Evolutionary conservation across 2,797 vertebrate genomes (phyloP), one percentile per base, ranked within the genome.

Genomic region (Propithecus perrieri): DNA sequence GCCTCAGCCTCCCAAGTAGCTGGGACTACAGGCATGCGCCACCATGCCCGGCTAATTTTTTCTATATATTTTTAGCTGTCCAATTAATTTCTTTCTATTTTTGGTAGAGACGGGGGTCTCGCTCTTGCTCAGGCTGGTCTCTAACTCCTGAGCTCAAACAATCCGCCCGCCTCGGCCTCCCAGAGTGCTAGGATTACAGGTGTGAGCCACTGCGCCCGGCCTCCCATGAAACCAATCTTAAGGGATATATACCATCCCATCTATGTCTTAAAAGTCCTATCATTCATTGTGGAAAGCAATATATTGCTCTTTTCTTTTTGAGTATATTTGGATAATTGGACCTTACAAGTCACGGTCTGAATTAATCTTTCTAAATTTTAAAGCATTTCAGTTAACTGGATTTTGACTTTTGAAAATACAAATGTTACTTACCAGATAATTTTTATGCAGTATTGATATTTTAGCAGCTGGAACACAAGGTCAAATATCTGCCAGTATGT

Each of bases 281-380:
- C 30, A 7, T 83, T 86, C 43, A 26, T 81, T 69, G n/a, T 48
- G 18, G 38, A 35, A 91, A 94, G 85, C 2, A 13, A 30, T 53
- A 75, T 38, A 30, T 14, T 89, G 41, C 48, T 78, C 26, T 87
- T 59, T 89, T 75, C 28, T 89, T 75, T 80, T 41, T 72, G 53
- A 43, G 6, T 76, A 13, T 35, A 75, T 57, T 57, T 76, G 33
- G 53, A 30, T 76, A 91, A 83, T 1, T 72, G 26, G 57, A 81
- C 13, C n/a, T 93, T 46, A 71, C 17, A 78, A 89, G 59, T 83
- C 10, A 48, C 6, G 81, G 38, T 71, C 26, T 87, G 33, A 95
- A 81, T 96, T 89, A 94, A 81, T 92, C 17, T 18, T 91, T 11
- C 30, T 84, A 91, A 69, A 46, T 87, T 96, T 90, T 61, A 86